phyloP scores from a whole-genome alignment of 1,140 invertebrate species.

The Lasaia peninsularis region DNA sequence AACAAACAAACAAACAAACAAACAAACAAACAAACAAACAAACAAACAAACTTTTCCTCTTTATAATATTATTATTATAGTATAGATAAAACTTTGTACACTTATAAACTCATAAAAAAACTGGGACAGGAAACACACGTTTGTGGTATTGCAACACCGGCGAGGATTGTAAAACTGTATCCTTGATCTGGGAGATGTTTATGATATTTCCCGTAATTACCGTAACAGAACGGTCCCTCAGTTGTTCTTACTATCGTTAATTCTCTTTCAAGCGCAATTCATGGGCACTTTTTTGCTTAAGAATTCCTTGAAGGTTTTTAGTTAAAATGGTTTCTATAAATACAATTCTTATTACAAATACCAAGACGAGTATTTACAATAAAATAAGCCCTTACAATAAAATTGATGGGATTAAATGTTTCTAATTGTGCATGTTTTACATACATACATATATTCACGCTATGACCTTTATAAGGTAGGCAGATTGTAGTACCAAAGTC shows the following conservation, averaged over 20 bases:
- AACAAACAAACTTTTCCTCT: too few relatives aligned
- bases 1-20: too few relatives aligned
- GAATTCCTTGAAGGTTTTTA: neutral
- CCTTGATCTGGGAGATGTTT: slow-evolving; percentile 45
- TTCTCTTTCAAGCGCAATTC: slow-evolving; percentile 24
- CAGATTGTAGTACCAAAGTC: too few relatives aligned
- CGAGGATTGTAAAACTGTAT: slow-evolving; percentile 43
- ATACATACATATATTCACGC: too few relatives aligned
- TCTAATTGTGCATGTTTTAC: too few relatives aligned
- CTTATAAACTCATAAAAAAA: slow-evolving; percentile 13
- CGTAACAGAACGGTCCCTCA: slow-evolving; percentile 45
- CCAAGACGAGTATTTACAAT: too few relatives aligned
- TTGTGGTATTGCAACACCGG: slow-evolving; percentile 29
- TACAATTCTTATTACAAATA: neutral
- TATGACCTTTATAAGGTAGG: too few relatives aligned
- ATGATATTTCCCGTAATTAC: slow-evolving; percentile 66
- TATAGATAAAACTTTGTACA: too few relatives aligned
- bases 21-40: too few relatives aligned
- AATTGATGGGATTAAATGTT: neutral
- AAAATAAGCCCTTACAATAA: neutral
- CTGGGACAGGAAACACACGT: slow-evolving; percentile 47
- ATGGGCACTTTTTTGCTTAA: slow-evolving; percentile 10
- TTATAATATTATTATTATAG: too few relatives aligned
- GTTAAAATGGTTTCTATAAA: neutral
- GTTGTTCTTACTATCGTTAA: slow-evolving; percentile 40